These are phyloP conservation scores for Leuciscus waleckii DNA, from an alignment of 2,797 vertebrate species.

Conservation along the genomic window DNA sequence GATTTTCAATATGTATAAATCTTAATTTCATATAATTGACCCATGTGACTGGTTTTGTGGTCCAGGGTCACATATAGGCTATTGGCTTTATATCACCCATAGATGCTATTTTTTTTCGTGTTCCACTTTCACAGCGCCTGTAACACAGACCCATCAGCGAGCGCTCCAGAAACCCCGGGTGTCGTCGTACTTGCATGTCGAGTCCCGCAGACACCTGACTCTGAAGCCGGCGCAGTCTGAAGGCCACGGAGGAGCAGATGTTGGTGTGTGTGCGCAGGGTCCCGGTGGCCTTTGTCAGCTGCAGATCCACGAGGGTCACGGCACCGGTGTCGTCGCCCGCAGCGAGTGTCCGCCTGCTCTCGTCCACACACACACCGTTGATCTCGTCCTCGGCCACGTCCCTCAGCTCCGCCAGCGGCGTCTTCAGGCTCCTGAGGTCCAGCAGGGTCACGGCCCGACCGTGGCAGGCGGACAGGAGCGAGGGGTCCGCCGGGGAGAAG, in stretches of 20 bases:
- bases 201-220: conserved; percentile 93
- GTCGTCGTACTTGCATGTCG: conserved; percentile 89
- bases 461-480: conserved; percentile 83
- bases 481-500: conserved; percentile 78
- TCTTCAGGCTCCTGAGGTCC: conserved; percentile 84
- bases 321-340: conserved; percentile 90
- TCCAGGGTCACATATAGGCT: too few relatives aligned
- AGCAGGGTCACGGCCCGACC: conserved; percentile 84
- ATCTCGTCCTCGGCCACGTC: conserved; percentile 91
- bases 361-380: conserved; percentile 87
- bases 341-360: conserved; percentile 82
- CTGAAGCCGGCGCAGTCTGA: conserved; percentile 90
- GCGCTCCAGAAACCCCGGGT: too few relatives aligned
- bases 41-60: too few relatives aligned
- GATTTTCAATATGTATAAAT: too few relatives aligned
- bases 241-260: conserved; percentile 93
- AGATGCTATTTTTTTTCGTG: too few relatives aligned
- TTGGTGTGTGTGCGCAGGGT: conserved; percentile 90
- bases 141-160: too few relatives aligned
- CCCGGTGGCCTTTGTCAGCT: conserved; percentile 84
- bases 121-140: too few relatives aligned
- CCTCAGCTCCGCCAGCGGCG: conserved; percentile 73
- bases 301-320: conserved; percentile 88
- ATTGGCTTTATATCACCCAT: too few relatives aligned
- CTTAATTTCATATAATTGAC: too few relatives aligned